These are phyloP conservation scores for Vultur gryphus DNA, from an alignment of 2,797 vertebrate species.

Conservation along the genomic window DNA sequence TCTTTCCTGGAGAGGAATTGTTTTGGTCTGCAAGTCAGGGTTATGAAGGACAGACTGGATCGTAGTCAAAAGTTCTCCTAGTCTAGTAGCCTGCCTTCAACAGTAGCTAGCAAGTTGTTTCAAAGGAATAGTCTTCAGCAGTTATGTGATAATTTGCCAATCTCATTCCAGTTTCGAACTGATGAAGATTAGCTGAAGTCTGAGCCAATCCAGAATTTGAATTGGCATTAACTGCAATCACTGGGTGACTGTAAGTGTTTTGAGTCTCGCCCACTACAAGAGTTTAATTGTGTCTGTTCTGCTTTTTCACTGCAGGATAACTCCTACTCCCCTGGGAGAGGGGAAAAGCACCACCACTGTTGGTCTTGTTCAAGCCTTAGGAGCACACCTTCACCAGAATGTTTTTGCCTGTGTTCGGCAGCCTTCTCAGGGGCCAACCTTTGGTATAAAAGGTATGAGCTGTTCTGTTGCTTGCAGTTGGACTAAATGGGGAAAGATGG, in stretches of 20 bases:
- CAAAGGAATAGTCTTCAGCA: not conserved
- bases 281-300: not conserved
- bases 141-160: not conserved
- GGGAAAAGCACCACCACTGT: conserved; percentile 97
- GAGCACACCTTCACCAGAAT: conserved; percentile 90
- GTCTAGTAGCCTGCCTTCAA: not conserved
- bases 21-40: not conserved
- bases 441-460: conserved; percentile 93
- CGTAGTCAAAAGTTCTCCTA: not conserved
- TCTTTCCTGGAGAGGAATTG: not conserved
- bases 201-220: not conserved
- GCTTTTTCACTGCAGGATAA: conserved; percentile 82
- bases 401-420: conserved; percentile 96
- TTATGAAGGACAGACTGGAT: not conserved
- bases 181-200: not conserved
- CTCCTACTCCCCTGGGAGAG: conserved; percentile 95
- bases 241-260: not conserved
- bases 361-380: conserved; percentile 92
- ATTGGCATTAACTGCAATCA: not conserved
- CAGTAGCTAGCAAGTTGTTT: not conserved
- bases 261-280: not conserved
- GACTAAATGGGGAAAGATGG: not conserved
- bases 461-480: not conserved
- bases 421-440: conserved; percentile 97
- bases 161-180: not conserved